Conservation (phyloP, 64 coral and sea anemone species). For the Porites lutea region DNA sequence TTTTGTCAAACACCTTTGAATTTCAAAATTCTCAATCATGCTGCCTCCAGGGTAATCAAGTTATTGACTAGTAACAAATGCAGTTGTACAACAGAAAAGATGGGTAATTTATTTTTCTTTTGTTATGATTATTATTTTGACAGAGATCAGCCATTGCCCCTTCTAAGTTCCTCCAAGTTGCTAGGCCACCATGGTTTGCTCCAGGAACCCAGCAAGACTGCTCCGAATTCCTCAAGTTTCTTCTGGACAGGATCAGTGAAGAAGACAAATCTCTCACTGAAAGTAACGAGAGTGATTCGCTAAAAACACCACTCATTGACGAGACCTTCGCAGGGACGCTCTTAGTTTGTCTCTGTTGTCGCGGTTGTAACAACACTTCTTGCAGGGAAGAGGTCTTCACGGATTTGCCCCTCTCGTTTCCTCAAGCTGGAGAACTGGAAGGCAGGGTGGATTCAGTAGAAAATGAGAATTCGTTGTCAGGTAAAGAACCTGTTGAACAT, state of each 20-base stretch:
- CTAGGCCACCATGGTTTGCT: conserved; percentile 96
- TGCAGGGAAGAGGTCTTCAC: conserved; percentile 86
- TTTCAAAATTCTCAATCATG: too few species aligned
- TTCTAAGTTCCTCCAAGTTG: conserved; percentile 80
- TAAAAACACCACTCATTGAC: conserved; percentile 42
- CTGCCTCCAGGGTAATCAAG: too few species aligned
- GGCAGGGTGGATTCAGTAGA: background rate
- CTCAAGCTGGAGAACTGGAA: conserved; percentile 40
- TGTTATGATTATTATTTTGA: background rate
- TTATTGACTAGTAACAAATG: too few species aligned
- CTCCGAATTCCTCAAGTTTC: conserved; percentile 92
- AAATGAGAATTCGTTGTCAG: background rate
- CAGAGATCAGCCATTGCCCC: conserved; percentile 89
- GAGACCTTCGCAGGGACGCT: conserved; percentile 90
- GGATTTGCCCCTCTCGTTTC: conserved; percentile 86
- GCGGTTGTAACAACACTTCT: conserved; percentile 67
- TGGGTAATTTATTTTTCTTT: too few species aligned
- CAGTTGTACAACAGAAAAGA: too few species aligned
- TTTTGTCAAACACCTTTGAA: too few species aligned
- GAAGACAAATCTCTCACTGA: conserved; percentile 80
- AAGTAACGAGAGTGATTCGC: background rate
- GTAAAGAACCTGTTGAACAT: conserved; percentile 56
- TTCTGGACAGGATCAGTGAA: conserved; percentile 87
- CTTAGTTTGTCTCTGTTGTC: conserved; percentile 76
- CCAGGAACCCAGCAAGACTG: conserved; percentile 96